Evolutionary conservation across 2,888 invertebrate species (phyloP).

Genomic region (Cerastis leucographa): DNA sequence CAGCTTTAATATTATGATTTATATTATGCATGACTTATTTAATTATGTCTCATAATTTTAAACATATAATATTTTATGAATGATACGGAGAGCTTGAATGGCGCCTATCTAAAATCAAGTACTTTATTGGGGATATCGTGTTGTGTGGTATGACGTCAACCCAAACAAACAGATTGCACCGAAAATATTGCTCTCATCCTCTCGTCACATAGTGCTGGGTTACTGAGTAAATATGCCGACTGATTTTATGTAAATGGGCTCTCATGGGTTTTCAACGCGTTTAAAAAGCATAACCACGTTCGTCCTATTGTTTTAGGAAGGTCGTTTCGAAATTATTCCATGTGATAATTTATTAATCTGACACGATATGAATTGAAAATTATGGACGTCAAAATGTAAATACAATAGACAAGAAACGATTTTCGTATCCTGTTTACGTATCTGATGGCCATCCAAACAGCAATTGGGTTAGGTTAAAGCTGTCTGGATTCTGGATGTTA

Average conservation of each 20-base stretch:
- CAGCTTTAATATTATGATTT: slow-evolving; percentile 37
- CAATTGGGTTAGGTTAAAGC: slow-evolving; percentile 61
- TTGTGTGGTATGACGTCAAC: slow-evolving; percentile 55
- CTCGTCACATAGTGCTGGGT: slow-evolving; percentile 19
- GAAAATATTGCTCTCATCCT: slow-evolving; percentile 35
- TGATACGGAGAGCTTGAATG: slow-evolving; percentile 45
- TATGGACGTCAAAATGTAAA: slow-evolving; percentile 3
- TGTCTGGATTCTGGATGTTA: slow-evolving; percentile 49
- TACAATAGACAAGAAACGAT: slow-evolving; percentile 16
- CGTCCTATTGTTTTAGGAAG: slow-evolving; percentile 41
- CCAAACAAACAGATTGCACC: slow-evolving; percentile 16
- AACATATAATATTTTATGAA: slow-evolving; percentile 55
- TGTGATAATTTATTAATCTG: slow-evolving; percentile 37
- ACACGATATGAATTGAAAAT: slow-evolving; percentile 40
- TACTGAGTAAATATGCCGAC: slow-evolving; percentile 24
- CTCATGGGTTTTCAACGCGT: slow-evolving; percentile 34
- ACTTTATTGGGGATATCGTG: slow-evolving; percentile 36
- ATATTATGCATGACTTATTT: slow-evolving; percentile 48
- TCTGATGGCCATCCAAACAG: slow-evolving; percentile 18
- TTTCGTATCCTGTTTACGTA: slow-evolving; percentile 24
- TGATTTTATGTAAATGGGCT: slow-evolving; percentile 34
- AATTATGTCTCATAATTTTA: slow-evolving; percentile 58
- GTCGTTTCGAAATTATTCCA: slow-evolving; percentile 22
- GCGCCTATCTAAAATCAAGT: slow-evolving; percentile 37
- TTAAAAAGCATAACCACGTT: slow-evolving; percentile 32